Evolutionary conservation across 2,888 invertebrate species (phyloP).

Genomic region (Eucriotettix oculatus): DNA sequence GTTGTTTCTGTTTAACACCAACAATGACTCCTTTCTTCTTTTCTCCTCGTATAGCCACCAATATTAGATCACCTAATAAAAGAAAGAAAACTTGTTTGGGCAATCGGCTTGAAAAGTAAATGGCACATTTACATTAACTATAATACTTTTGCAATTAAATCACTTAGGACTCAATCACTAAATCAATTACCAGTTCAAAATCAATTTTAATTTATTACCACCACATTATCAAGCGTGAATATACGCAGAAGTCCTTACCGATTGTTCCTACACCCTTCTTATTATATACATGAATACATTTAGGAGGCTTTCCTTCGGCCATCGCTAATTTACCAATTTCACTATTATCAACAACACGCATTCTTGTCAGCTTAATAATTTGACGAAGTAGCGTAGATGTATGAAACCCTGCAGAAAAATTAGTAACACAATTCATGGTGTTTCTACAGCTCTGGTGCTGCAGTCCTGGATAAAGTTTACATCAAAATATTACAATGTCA

Average conservation of each 20-base stretch:
- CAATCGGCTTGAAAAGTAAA: neutral
- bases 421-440: too few species aligned
- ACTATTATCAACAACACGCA: slow-evolving; percentile 94
- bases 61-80: slow-evolving; percentile 61
- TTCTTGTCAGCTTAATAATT: slow-evolving; percentile 54
- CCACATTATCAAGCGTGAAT: too few species aligned
- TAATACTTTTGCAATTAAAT: too few species aligned
- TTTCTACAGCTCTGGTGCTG: too few species aligned
- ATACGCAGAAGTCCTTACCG: slow-evolving; percentile 25
- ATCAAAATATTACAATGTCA: too few species aligned
- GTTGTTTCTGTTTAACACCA: slow-evolving; percentile 71
- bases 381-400: slow-evolving; percentile 41
- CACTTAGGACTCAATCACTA: too few species aligned
- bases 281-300: slow-evolving; percentile 87
- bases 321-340: slow-evolving; percentile 87
- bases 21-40: slow-evolving; percentile 87
- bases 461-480: too few species aligned
- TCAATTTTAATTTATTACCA: too few species aligned
- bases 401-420: slow-evolving; percentile 26
- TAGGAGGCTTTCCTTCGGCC: slow-evolving; percentile 85
- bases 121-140: too few species aligned
- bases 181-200: too few species aligned
- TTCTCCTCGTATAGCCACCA: slow-evolving; percentile 88
- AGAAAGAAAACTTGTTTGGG: neutral
- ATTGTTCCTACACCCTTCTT: slow-evolving; percentile 45